Base-by-base conservation (phyloP, 2,113 vertebrate species). In the Saguinus imperator region DNA sequence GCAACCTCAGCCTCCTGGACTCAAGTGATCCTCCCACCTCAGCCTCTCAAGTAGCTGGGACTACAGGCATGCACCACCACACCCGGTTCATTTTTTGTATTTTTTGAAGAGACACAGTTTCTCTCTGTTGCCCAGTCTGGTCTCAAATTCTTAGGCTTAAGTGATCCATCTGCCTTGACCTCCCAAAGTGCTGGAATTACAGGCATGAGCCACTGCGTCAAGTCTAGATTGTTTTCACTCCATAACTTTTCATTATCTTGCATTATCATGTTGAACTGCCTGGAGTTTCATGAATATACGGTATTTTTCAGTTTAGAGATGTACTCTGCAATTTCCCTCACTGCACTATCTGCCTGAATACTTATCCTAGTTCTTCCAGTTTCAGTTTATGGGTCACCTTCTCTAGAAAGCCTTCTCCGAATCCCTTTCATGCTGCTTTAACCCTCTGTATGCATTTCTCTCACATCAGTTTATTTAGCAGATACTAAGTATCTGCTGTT, bases 301-400 rank as follows among this genome's bases (percentile, higher is more conserved):
- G 17, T 52, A 52, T 80, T 77, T 91, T 96, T 85, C 35, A 84
- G 43, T 68, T 93, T 57, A 83, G 82, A 83, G 45, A 90, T 84
- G 52, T 12, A 70, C 50, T 52, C 57, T 68, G 40, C 11, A 68
- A 6, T 89, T 94, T 92, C 23, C 37, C 85, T 84, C 43, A 77
- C 50, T 80, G 72, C 23, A n/a, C n/a, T 50, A 23, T 80, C 32
- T 90, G 52, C 55, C 40, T 64, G 50, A 75, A 64, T 66, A 70
- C 23, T 88, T 91, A 82, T 10, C 57, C 66, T 87, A 23, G 52
- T 50, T 88, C 70, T 84, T 92, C 43, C 79, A 79, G n/a, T 43
- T 68, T 96, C 87, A 43, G 27, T 58, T 89, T 94, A 16, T 87
- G 37, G 37, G 50, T 73, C 29, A 75, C 27, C 52, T 84, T 25